phyloP scores from a whole-genome alignment of 1,140 invertebrate genomes.

The Drosophila nebulosa region DNA sequence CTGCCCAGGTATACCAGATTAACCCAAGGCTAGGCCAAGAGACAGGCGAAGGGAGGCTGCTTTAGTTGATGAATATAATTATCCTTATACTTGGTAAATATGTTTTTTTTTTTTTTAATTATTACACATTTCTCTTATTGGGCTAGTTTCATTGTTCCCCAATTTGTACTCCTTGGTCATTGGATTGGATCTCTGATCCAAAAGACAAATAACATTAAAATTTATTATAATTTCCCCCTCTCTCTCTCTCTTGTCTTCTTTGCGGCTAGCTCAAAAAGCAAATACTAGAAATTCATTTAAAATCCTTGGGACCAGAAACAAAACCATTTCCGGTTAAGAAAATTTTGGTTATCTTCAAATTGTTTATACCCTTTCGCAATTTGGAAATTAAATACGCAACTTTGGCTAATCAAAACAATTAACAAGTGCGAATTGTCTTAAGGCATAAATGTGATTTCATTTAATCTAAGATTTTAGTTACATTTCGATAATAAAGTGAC shows the following conservation, averaged over 20 bases:
- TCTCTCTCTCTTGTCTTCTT: neutral
- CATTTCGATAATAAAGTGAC: too few relatives aligned
- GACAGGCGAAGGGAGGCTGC: neutral
- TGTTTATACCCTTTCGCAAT: neutral
- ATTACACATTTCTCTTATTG: neutral
- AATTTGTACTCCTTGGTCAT: constrained; percentile 4
- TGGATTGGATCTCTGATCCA: too few relatives aligned
- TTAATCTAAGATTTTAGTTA: too few relatives aligned
- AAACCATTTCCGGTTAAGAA: neutral
- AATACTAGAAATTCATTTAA: neutral
- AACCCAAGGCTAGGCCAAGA: constrained; percentile 21
- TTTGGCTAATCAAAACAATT: too few relatives aligned
- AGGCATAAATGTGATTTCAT: too few relatives aligned
- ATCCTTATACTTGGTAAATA: neutral
- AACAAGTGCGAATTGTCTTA: too few relatives aligned
- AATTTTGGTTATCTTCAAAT: neutral
- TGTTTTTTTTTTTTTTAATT: neutral
- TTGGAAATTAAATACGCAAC: too few relatives aligned
- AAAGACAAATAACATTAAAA: constrained; percentile 14
- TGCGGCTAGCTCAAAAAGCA: neutral
- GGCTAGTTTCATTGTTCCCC: neutral
- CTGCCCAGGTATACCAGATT: constrained; percentile 64
- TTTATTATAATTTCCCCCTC: constrained; percentile 1
- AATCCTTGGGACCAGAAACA: neutral
- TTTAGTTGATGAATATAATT: neutral